Base-by-base conservation (phyloP, 1,140 invertebrate species). In the Drosophila lowei region DNA sequence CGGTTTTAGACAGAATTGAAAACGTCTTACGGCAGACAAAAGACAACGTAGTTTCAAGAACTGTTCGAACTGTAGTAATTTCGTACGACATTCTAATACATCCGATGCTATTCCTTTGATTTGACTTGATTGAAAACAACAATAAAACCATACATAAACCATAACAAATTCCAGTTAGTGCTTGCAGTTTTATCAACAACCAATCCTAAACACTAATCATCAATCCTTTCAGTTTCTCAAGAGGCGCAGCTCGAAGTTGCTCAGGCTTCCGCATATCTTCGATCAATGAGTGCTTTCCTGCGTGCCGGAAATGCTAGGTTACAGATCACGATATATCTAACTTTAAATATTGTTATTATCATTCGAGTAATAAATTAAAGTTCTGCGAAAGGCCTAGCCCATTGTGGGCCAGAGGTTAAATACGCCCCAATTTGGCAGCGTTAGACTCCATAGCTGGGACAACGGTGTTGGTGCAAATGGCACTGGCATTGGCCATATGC, bases 201-300 rank as follows among this genome's bases (percentile, higher is more conserved):
- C 1, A 30, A 13, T 28, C 28, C 9, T 49, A 44, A 72, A 28
- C 3, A 48, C 2, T 54, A 13, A 38, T 38, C 11, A 38, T 18
- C 42, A 11, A 4, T 42, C 15, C 25, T 86, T 88, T 9, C 74
- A 86, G 81, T 78, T 88, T 61, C 65, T 86, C 43, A 86, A 88
- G 63, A 47, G 60, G 38, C 84, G 84, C 21, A 59, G 68, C 15
- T 63, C 68, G 8, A 89, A 84, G 41, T 18, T 79, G 4, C 63
- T 79, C 1, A 81, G 81, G 43, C 60, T 86, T 4, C 72, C 79
- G 8, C 74, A 84, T 42, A 43, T 81, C 18, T 88, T 88, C 46
- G 63, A 72, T 54, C 83, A 79, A n/a, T 83, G 34, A 86, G 49
- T 23, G 6, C 13, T 25, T 3, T 18, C 6, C 7, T 21, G 15